Base-by-base conservation (phyloP, 2,113 vertebrate species). In the rat (Rattus norvegicus) region DNA sequence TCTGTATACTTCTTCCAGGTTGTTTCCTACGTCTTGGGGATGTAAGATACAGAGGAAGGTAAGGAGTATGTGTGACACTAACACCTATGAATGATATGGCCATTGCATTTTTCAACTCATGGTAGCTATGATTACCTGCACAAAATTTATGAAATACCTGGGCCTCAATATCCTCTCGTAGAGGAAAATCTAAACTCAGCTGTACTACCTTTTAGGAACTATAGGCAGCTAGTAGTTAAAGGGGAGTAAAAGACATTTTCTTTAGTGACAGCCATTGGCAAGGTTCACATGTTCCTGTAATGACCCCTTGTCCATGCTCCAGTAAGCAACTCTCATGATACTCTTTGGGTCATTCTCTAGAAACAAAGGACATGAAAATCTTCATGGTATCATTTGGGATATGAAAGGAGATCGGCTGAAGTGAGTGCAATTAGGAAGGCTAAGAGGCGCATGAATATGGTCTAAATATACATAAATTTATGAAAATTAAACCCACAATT, bases 361-460 rank as follows among this genome's bases (percentile, higher is more conserved):
- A 36, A 56, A 26, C 1, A 17, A 84, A 84, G 28, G 22, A 63
- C 7, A 9, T 84, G 13, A 63, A 81, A 43, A 7, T 28, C 24
- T 84, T 63, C 28, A n/a, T 59, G n/a, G 14, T 13, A 63, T 22
- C 5, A 61, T 43, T 63, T 63, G n/a, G n/a, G 13, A 63, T 12
- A 39, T 83, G n/a, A 39, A 84, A 63, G 24, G 22, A 12, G 1
- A 63, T 43, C 19, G 39, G 33, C 33, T 39, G 52, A 81, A 81
- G 52, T 56, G 52, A 1, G 36, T 4, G 0, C 1, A 2, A 5
- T 24, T 1, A 61, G 20, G 39, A 61, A n/a, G 36, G 30, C 3
- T 26, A 59, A 59, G 5, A 84, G 2, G 56, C 1, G 11, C 9
- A 43, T 26, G 2, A 43, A 84, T 63, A 63, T 63, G 36, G 7